Percentiles rank a stretch among this genome's conserved stretches.
Conservation (phyloP, 2,113 vertebrate genomes). For the Caracal caracal region DNA sequence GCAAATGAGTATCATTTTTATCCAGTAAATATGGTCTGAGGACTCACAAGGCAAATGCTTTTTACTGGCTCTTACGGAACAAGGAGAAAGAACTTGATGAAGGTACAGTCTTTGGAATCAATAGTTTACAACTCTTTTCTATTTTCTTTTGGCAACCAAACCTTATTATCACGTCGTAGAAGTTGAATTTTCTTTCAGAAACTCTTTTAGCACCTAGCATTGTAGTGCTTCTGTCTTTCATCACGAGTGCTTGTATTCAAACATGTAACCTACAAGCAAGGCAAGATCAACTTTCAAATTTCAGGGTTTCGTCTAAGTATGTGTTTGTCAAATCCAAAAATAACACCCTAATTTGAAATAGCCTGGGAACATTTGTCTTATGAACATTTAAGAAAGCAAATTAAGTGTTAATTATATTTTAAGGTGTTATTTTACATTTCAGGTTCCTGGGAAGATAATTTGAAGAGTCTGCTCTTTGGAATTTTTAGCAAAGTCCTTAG, state of each 20-base stretch:
- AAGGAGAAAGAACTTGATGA: background rate
- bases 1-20: background rate
- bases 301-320: conserved; percentile 34
- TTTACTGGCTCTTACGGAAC: background rate
- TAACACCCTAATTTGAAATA: background rate
- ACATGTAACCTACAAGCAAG: conserved; percentile 1
- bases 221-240: background rate
- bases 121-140: background rate
- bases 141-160: conserved; percentile 4
- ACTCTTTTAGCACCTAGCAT: background rate
- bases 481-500: conserved; percentile 23
- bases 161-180: background rate
- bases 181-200: background rate
- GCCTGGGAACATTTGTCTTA: background rate
- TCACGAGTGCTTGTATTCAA: background rate
- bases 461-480: background rate
- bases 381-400: conserved; percentile 24
- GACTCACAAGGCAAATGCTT: background rate
- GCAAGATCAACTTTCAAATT: conserved; percentile 15
- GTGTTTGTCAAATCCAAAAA: background rate
- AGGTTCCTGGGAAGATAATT: conserved; percentile 16
- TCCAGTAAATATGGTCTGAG: background rate
- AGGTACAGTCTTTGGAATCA: background rate
- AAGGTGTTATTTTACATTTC: conserved; percentile 49
- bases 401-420: conserved; percentile 13